Evolutionary conservation across 2,888 invertebrate species (phyloP).

Genomic region (Tipula vernalis): DNA sequence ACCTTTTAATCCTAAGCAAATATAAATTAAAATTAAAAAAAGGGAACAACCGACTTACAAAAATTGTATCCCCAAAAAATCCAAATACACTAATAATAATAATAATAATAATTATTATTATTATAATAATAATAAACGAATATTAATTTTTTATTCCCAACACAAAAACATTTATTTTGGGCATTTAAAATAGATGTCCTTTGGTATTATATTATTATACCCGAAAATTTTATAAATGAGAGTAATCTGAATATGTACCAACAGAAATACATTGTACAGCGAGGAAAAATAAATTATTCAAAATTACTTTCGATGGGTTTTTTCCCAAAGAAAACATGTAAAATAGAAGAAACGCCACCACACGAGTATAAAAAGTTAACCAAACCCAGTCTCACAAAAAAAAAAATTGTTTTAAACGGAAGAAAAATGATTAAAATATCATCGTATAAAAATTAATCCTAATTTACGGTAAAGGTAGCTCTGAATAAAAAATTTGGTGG

Average conservation of each 20-base stretch:
- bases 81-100: constrained; percentile 5
- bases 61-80: background rate
- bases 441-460: constrained; percentile 8
- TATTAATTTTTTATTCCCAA: background rate
- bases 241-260: background rate
- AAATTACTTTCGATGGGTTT: background rate
- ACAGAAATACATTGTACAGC: background rate
- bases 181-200: constrained; percentile 5
- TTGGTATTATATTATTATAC: background rate
- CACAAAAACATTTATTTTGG: background rate
- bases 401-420: background rate
- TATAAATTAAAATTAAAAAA: constrained; percentile 4
- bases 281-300: background rate
- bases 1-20: constrained; percentile 8
- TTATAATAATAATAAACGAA: background rate
- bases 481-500: background rate
- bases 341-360: background rate
- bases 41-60: background rate
- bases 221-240: background rate
- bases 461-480: background rate
- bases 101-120: background rate
- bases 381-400: background rate
- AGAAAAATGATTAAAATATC: constrained; percentile 9
- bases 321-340: background rate
- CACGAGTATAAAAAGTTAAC: background rate